Percentiles rank a stretch among this genome's conserved stretches.
phyloP scores from a whole-genome alignment of 2,888 invertebrate genomes.

The Tipula confusa region DNA sequence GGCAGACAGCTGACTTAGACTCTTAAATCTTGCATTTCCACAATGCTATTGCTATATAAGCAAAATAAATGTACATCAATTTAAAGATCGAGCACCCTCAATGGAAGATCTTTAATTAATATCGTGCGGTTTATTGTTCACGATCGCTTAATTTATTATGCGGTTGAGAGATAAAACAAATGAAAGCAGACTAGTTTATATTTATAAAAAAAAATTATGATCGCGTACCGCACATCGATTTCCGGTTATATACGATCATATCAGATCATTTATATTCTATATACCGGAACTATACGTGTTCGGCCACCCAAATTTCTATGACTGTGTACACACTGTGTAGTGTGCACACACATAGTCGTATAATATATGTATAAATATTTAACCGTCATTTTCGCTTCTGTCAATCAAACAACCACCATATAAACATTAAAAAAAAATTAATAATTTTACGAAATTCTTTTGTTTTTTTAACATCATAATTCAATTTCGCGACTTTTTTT shows the following conservation, averaged over 20 bases:
- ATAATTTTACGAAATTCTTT: neutral
- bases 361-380: neutral
- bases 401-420: neutral
- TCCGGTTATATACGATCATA: neutral
- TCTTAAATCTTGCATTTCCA: too few relatives aligned
- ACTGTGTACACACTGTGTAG: too few relatives aligned
- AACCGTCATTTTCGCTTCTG: neutral
- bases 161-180: neutral
- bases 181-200: neutral
- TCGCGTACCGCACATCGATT: neutral
- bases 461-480: conserved; percentile 16
- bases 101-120: too few relatives aligned
- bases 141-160: neutral
- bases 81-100: too few relatives aligned
- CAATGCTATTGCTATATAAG: too few relatives aligned
- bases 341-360: too few relatives aligned
- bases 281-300: neutral
- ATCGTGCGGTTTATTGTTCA: neutral
- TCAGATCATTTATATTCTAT: neutral
- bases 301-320: neutral
- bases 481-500: neutral
- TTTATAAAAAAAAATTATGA: too few relatives aligned
- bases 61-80: too few relatives aligned
- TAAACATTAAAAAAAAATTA: too few relatives aligned
- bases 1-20: too few relatives aligned